Evolutionary conservation across 2,797 vertebrate genomes (phyloP).

Genomic region (Octomys mimax): DNA sequence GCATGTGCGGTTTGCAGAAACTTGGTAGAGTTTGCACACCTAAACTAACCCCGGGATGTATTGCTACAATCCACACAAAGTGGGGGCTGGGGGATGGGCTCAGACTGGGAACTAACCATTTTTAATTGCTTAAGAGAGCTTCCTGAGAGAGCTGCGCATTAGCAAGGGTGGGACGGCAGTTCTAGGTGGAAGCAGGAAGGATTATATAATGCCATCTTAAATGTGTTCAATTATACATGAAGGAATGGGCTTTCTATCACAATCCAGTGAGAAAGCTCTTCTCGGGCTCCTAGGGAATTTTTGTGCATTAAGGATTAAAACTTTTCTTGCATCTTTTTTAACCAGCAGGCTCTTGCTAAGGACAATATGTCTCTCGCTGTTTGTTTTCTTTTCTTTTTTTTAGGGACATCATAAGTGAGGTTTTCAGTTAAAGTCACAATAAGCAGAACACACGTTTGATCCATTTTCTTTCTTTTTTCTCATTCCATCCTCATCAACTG

Average conservation of each 20-base stretch:
- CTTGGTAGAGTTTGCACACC: background rate
- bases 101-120: conserved; percentile 46
- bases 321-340: conserved; percentile 57
- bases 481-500: background rate
- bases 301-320: conserved; percentile 69
- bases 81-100: background rate
- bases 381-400: conserved; percentile 40
- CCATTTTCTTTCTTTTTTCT: background rate
- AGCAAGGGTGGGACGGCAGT: conserved; percentile 26
- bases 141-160: conserved; percentile 69
- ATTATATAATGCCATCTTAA: conserved; percentile 47
- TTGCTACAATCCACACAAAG: background rate
- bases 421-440: conserved; percentile 13
- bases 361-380: background rate
- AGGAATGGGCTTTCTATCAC: conserved; percentile 48
- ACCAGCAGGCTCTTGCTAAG: background rate
- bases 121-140: conserved; percentile 77
- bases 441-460: background rate
- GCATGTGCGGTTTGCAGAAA: background rate
- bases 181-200: conserved; percentile 51
- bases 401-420: background rate
- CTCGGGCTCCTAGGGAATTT: conserved; percentile 63
- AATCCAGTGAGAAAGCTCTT: conserved; percentile 46
- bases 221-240: conserved; percentile 76
- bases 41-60: background rate